Conservation (phyloP, 2,888 invertebrate species). For the Agriopis marginaria region DNA sequence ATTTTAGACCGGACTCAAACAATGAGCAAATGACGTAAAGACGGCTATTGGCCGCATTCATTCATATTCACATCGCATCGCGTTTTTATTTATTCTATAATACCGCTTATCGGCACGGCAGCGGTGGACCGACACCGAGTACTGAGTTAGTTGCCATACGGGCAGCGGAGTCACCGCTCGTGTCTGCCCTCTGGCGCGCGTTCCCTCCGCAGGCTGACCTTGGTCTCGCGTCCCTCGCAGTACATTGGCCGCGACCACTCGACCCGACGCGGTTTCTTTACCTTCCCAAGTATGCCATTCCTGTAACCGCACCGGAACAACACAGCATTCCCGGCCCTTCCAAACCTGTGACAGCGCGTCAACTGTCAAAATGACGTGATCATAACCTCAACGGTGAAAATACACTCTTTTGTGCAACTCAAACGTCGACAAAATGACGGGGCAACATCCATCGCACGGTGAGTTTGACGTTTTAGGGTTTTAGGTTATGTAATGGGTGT, state of each 20-base stretch:
- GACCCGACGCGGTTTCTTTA: slow-evolving; percentile 64
- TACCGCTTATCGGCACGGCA: slow-evolving; percentile 81
- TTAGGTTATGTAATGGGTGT: slow-evolving; percentile 69
- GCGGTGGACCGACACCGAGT: slow-evolving; percentile 40
- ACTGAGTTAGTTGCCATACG: slow-evolving; percentile 39
- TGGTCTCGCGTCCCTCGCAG: slow-evolving; percentile 64
- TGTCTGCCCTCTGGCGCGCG: slow-evolving; percentile 69
- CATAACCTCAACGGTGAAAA: slow-evolving; percentile 71
- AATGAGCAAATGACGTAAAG: slow-evolving; percentile 58
- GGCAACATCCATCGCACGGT: slow-evolving; percentile 65
- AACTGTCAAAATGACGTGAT: slow-evolving; percentile 81
- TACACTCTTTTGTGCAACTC: slow-evolving; percentile 62
- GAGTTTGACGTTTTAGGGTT: slow-evolving; percentile 62
- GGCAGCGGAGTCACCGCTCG: slow-evolving; percentile 75
- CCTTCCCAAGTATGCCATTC: slow-evolving; percentile 74
- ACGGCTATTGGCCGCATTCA: slow-evolving; percentile 60
- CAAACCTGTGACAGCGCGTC: slow-evolving; percentile 66
- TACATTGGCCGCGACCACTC: slow-evolving; percentile 80
- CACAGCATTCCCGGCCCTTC: slow-evolving; percentile 54
- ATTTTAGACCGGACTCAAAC: slow-evolving; percentile 16
- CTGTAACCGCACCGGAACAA: slow-evolving; percentile 62
- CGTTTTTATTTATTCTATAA: slow-evolving; percentile 81
- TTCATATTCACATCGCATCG: slow-evolving; percentile 75
- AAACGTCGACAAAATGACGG: slow-evolving; percentile 70
- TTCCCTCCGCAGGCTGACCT: slow-evolving; percentile 14